phyloP scores from a whole-genome alignment of 2,888 invertebrate species.

The Meloe dianella region DNA sequence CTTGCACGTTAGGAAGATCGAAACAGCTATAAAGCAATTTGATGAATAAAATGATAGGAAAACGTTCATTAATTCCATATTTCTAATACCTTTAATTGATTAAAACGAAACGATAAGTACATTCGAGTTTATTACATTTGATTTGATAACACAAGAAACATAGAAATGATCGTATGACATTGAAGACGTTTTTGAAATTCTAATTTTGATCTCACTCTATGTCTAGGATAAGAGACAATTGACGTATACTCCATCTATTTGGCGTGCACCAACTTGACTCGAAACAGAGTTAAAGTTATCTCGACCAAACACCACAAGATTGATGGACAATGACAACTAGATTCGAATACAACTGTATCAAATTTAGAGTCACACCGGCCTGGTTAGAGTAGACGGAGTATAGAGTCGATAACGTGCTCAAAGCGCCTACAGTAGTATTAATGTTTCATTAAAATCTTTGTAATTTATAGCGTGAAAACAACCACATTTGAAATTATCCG shows the following conservation, averaged over 20 bases:
- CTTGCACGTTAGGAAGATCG: no score
- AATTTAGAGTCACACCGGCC: no score
- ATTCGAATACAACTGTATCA: no score
- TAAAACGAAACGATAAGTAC: background rate
- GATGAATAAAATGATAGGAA: no score
- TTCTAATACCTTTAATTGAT: background rate
- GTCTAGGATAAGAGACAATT: background rate
- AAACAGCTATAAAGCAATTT: no score
- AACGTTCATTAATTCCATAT: no score
- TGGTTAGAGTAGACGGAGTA: background rate
- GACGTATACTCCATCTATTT: background rate
- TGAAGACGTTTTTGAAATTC: background rate
- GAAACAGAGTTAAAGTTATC: no score
- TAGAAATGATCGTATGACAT: background rate
- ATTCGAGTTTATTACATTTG: background rate
- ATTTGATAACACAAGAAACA: background rate
- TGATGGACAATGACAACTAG: no score
- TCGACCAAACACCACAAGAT: no score
- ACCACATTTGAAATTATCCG: background rate
- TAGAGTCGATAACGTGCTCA: background rate
- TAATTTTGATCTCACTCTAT: background rate
- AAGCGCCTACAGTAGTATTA: background rate
- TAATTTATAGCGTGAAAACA: conserved; percentile 1
- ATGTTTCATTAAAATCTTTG: background rate
- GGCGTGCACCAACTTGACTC: background rate